These are phyloP conservation scores for Candoia aspera DNA, from an alignment of 2,113 vertebrate species.

Conservation along the genomic window DNA sequence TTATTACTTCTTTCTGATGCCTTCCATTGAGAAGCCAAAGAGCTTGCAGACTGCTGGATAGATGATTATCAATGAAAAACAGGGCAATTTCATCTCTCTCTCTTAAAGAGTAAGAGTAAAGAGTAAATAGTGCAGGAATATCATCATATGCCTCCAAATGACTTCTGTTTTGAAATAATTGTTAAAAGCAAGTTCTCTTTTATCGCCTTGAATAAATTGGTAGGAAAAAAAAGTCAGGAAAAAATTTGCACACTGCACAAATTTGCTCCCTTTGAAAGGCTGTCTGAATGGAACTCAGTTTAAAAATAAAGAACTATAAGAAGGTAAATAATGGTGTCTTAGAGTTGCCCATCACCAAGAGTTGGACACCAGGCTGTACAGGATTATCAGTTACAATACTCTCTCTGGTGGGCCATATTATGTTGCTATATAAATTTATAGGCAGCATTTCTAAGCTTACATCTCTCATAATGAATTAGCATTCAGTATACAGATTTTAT, in stretches of 20 bases:
- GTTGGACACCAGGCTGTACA: not conserved
- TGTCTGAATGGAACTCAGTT: not conserved
- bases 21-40: no score
- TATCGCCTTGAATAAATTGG: not conserved
- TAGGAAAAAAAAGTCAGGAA: not conserved
- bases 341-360: not conserved
- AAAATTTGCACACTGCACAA: not conserved
- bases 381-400: not conserved
- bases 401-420: not conserved
- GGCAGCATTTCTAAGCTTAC: not conserved
- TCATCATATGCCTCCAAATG: no score
- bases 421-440: not conserved
- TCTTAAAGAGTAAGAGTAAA: no score
- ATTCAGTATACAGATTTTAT: not conserved
- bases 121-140: no score
- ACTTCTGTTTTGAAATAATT: no score
- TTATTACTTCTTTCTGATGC: no score
- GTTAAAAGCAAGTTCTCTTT: not conserved
- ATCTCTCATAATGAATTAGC: not conserved
- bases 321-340: not conserved
- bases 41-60: no score
- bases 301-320: not conserved
- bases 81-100: no score
- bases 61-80: no score
- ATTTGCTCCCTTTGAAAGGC: not conserved